Conservation (phyloP, 2,797 vertebrate species). For the Apodemus agrarius region DNA sequence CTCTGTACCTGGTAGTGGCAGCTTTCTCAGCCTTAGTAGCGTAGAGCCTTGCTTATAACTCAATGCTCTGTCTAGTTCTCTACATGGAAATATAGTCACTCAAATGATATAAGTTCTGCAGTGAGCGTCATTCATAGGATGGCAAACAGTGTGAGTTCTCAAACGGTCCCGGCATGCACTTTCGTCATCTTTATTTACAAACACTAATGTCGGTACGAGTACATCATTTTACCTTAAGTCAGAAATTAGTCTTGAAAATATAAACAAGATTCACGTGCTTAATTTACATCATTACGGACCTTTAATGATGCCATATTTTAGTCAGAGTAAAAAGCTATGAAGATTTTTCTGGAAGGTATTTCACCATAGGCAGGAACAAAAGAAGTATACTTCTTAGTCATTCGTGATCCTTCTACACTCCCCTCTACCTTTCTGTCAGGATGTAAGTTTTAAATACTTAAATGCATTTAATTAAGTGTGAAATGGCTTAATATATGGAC, state of each 20-base stretch:
- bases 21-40: neutral
- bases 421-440: neutral
- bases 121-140: neutral
- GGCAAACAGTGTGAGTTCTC: neutral
- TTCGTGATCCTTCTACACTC: neutral
- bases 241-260: conserved; percentile 48
- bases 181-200: conserved; percentile 40
- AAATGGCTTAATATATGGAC: neutral
- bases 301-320: conserved; percentile 34
- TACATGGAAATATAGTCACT: conserved; percentile 33
- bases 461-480: neutral
- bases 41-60: conserved; percentile 39
- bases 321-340: conserved; percentile 36
- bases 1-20: neutral
- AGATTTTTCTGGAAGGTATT: conserved; percentile 48
- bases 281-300: conserved; percentile 37
- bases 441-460: neutral
- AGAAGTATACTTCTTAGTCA: conserved; percentile 1
- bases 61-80: neutral
- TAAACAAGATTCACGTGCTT: neutral
- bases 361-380: conserved; percentile 25
- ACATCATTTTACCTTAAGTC: conserved; percentile 36
- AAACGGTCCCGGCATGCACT: neutral
- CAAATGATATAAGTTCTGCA: neutral
- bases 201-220: neutral